Evolutionary conservation across 2,888 invertebrate genomes (phyloP).

Genomic region (Herminia tarsipennalis): DNA sequence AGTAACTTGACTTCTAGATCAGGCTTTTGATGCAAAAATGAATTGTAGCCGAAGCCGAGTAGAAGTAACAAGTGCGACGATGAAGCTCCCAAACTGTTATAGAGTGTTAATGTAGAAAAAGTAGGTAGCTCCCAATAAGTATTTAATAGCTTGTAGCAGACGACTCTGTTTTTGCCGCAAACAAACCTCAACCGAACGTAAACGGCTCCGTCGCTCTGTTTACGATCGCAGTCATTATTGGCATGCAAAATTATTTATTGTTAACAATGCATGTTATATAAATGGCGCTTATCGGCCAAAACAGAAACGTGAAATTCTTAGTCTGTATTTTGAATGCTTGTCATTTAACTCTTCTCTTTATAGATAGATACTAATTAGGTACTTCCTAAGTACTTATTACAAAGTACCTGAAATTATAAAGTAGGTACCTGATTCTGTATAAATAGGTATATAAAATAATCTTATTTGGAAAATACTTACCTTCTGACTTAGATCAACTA

Average conservation of each 20-base stretch:
- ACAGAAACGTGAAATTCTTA: slow-evolving; percentile 3
- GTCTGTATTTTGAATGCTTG: not conserved
- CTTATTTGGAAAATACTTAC: no score
- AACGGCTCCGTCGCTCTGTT: slow-evolving; percentile 21
- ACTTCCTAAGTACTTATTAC: no score
- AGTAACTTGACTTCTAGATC: no score
- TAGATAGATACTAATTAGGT: no score
- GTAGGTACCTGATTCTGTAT: no score
- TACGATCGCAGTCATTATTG: slow-evolving; percentile 32
- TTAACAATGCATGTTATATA: slow-evolving; percentile 34
- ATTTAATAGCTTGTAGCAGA: not conserved
- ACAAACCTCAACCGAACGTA: slow-evolving; percentile 12
- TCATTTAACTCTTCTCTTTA: no score
- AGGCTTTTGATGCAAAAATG: no score
- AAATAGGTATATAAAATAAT: no score
- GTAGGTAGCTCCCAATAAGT: not conserved
- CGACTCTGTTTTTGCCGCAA: slow-evolving; percentile 7
- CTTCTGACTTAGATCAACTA: no score
- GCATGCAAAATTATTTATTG: slow-evolving; percentile 42
- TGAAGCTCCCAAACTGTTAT: no score
- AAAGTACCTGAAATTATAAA: no score
- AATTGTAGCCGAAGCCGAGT: not conserved
- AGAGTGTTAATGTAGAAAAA: slow-evolving; percentile 3
- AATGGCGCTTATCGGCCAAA: slow-evolving; percentile 22
- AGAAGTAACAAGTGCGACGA: no score